These are phyloP conservation scores for Cnemophilus loriae DNA, from an alignment of 2,113 vertebrate species.

Conservation along the genomic window DNA sequence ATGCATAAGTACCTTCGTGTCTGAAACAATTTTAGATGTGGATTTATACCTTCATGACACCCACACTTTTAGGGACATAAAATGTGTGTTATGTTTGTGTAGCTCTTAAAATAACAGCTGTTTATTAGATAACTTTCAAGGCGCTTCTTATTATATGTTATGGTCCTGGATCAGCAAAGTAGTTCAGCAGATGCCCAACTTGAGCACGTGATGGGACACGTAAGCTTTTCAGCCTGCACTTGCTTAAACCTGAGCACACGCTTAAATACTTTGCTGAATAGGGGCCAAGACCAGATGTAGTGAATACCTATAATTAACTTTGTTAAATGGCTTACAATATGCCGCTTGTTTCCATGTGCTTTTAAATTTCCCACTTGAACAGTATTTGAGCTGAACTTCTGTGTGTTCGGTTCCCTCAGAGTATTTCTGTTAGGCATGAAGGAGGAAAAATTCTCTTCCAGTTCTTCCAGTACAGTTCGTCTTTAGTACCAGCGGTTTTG, in stretches of 20 bases:
- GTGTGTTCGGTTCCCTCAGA: background rate
- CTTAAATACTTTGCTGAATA: slow-evolving; percentile 22
- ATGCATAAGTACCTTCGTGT: background rate
- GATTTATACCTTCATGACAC: background rate
- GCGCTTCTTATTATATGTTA: background rate
- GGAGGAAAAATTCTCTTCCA: background rate
- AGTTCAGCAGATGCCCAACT: background rate
- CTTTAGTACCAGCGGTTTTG: background rate
- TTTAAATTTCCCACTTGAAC: slow-evolving; percentile 28
- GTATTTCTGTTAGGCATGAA: background rate
- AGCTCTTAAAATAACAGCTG: slow-evolving; percentile 15
- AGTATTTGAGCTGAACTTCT: background rate
- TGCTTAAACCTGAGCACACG: background rate
- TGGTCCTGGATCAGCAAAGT: background rate
- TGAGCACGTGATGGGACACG: background rate
- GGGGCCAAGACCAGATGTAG: slow-evolving; percentile 20
- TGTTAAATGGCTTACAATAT: slow-evolving; percentile 39
- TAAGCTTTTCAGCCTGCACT: background rate
- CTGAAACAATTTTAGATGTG: background rate
- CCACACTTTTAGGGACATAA: background rate
- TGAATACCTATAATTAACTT: slow-evolving; percentile 46
- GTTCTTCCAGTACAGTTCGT: background rate
- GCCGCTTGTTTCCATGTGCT: slow-evolving; percentile 15
- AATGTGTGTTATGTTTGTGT: background rate
- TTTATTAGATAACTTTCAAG: slow-evolving; percentile 17